Evolutionary conservation across 2,797 vertebrate genomes (phyloP), one percentile per base, ranked within the genome.

Genomic region (Falco cherrug): DNA sequence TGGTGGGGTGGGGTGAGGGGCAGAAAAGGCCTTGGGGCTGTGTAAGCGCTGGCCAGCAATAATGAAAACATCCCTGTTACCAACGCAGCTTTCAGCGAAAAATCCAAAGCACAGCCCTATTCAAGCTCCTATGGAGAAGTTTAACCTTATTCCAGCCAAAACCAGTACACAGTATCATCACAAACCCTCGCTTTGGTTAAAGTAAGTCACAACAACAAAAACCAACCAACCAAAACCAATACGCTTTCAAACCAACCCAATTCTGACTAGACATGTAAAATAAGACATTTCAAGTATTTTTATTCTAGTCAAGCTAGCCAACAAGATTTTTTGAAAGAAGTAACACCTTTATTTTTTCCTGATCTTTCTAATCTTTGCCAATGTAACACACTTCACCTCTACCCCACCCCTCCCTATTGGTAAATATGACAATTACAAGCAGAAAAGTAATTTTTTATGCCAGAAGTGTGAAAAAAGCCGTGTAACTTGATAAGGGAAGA

Each of bases 401-500:
- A 70, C 13, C 1, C 12, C 19, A 57, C 10, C 11, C 19, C 41
- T 82, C 22, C 29, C 12, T 65, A 61, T 24, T 39, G 29, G 50
- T 70, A 94, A 84, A 86, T 48, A 86, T 3, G 11, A 59, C 47
- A 80, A 85, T 45, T 82, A 70, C 19, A 77, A 93, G 33, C 7
- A 65, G 4, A 13, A 87, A 92, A 88, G 45, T 65, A 25, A 4
- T 39, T 54, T 61, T 91, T 67, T 67, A 83, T 70, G 51, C 45
- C 45, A 84, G 37, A 68, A 7, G 31, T 70, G 15, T 80, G 89
- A 88, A 92, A 87, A 12, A 88, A 82, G 21, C 9, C 64, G 43
- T n/a, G 63, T 13, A 82, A 86, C 84, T 91, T 14, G 1, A 39
- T 89, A 92, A 25, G 6, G 24, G 16, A 95, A 93, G 71, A 93